These are phyloP conservation scores for Melanargia galathea DNA, from an alignment of 2,888 invertebrate species.

Conservation along the genomic window DNA sequence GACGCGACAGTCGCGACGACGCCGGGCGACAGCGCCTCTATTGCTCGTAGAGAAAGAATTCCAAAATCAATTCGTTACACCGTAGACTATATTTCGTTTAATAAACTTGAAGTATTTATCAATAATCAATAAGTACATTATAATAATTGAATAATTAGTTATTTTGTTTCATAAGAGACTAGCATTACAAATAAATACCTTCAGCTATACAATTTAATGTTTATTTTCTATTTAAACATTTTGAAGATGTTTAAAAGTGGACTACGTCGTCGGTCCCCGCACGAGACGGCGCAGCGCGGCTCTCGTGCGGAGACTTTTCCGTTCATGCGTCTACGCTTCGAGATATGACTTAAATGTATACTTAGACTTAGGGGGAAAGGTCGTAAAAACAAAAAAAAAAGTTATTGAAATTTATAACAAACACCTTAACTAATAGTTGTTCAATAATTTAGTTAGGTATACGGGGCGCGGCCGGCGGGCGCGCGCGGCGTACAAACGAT, in stretches of 20 bases:
- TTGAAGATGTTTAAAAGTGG: constrained; percentile 79
- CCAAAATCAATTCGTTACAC: constrained; percentile 80
- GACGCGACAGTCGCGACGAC: constrained; percentile 19
- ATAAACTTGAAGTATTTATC: constrained; percentile 82
- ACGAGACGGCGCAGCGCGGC: constrained; percentile 63
- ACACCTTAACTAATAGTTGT: constrained; percentile 79
- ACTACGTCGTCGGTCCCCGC: constrained; percentile 73
- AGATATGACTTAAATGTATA: constrained; percentile 81
- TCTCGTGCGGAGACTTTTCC: constrained; percentile 68
- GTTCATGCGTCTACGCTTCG: constrained; percentile 78
- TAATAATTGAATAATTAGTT: constrained; percentile 83
- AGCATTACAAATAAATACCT: constrained; percentile 82
- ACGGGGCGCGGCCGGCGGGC: constrained; percentile 48
- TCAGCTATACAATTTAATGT: constrained; percentile 82
- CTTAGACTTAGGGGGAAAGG: constrained; percentile 80
- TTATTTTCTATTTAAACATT: constrained; percentile 79
- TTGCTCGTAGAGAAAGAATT: constrained; percentile 77
- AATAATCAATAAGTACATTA: constrained; percentile 83
- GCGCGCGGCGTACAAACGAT: constrained; percentile 46
- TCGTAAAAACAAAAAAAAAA: constrained; percentile 76
- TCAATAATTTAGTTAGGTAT: constrained; percentile 76
- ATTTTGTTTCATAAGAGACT: constrained; percentile 82
- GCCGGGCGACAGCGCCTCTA: constrained; percentile 50
- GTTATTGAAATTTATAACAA: constrained; percentile 82
- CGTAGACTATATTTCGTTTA: constrained; percentile 80